Evolutionary conservation across 2,888 invertebrate species (phyloP), one percentile per base, ranked within the genome.

Genomic region (Erannis defoliaria): DNA sequence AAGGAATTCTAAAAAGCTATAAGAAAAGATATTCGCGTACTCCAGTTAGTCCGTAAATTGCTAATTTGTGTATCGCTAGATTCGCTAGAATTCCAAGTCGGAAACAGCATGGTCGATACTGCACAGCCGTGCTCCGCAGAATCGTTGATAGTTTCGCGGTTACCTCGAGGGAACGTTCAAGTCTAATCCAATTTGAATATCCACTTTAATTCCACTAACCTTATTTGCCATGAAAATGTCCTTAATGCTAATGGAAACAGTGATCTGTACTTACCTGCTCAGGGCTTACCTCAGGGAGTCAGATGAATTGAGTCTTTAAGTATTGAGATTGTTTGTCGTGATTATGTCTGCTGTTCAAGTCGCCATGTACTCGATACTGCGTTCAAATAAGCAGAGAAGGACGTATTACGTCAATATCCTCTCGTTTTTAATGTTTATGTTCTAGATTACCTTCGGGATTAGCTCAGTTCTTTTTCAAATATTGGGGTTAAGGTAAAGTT

Each of bases 191-290:
- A 76, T 78, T 76, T 76, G 72, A 76, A 77, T 73, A 76, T 74
- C 71, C 72, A 72, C 76, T 76, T 74, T 77, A 75, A 78, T 77
- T 75, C 73, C 72, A 74, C 76, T 77, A 76, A 75, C 73, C 70
- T 73, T 71, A 73, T 74, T 73, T 73, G 70, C 74, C 74, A 72
- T 73, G 77, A 76, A 73, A 76, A 70, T 73, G 74, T 75, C 71
- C 73, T 80, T 72, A 77, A 76, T 76, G 77, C 73, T 78, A 78
- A 80, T 75, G 71, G 72, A 72, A 71, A 77, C 73, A 72, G 72
- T 73, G 76, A 71, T 72, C 69, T 71, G 70, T 70, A 69, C 73
- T 76, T 72, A 75, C 67, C 64, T 46, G 54, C 55, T 64, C 59
- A 53, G 48, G 77, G 73, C 66, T 73, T 70, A 75, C 75, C 74